Conservation (phyloP, 2,113 vertebrate genomes). For the Myocastor coypus region DNA sequence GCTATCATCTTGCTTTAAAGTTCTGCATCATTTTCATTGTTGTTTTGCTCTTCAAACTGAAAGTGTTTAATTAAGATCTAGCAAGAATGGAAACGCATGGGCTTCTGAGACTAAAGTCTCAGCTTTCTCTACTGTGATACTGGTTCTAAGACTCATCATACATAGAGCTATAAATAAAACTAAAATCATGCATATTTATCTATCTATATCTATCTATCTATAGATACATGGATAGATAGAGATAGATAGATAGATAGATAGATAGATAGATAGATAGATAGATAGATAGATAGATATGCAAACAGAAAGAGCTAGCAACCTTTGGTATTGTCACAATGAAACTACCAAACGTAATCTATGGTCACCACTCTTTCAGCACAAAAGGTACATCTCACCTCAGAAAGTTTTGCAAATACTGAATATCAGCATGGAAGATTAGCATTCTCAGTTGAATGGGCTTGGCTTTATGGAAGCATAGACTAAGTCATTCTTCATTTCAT, state of each 20-base stretch:
- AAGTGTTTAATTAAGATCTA: neutral
- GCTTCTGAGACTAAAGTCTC: neutral
- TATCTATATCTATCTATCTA: too few species aligned
- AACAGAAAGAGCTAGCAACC: neutral
- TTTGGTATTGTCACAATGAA: constrained; percentile 20
- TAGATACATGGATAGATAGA: too few species aligned
- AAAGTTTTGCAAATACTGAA: constrained; percentile 22
- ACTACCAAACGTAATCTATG: constrained; percentile 9
- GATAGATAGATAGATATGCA: neutral
- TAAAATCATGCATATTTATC: too few species aligned
- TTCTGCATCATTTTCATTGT: too few species aligned
- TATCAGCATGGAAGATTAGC: constrained; percentile 29
- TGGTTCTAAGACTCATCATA: neutral
- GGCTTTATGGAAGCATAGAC: neutral
- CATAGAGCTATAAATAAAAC: constrained; percentile 3
- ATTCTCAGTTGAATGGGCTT: neutral
- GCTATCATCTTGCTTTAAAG: too few species aligned
- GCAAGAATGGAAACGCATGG: neutral
- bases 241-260: too few species aligned
- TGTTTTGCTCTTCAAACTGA: too few species aligned
- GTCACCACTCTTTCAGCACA: constrained; percentile 32
- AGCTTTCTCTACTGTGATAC: neutral
- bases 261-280: too few species aligned
- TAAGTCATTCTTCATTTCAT: neutral
- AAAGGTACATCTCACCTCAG: constrained; percentile 26